Percentiles rank a stretch among this genome's conserved stretches.
Evolutionary conservation across 2,797 vertebrate species (phyloP).

Genomic region (Eulemur albifrons): DNA sequence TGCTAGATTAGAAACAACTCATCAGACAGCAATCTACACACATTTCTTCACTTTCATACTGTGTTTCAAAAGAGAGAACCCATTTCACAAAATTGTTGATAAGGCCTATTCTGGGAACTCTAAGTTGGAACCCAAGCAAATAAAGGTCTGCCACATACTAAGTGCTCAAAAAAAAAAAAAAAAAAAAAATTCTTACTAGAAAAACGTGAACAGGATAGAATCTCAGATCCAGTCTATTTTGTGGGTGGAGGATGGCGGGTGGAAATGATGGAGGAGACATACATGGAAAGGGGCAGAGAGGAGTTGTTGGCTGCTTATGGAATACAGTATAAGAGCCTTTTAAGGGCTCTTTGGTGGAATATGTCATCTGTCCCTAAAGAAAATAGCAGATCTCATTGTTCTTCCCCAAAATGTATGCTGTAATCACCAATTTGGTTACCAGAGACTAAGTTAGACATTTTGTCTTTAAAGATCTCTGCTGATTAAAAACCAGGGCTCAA

Average conservation of each 20-base stretch:
- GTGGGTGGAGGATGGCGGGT: not conserved
- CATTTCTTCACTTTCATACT: not conserved
- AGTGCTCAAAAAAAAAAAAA: not conserved
- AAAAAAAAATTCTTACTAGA: not conserved
- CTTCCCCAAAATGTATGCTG: not conserved
- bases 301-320: not conserved
- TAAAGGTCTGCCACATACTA: not conserved
- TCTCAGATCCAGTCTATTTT: not conserved
- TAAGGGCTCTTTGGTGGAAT: not conserved
- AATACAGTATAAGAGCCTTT: not conserved
- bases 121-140: not conserved
- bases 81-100: constrained; percentile 30
- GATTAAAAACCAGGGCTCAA: not conserved
- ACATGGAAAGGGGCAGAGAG: not conserved
- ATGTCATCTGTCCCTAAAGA: constrained; percentile 2
- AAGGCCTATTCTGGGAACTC: not conserved
- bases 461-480: not conserved
- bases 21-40: not conserved
- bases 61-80: constrained; percentile 13
- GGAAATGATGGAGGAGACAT: not conserved
- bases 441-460: not conserved
- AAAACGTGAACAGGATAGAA: not conserved
- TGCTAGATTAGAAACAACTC: constrained; percentile 1
- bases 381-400: constrained; percentile 17
- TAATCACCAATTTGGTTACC: not conserved